Evolutionary conservation across 1,140 invertebrate species (phyloP).

Genomic region (Drosophila pallidifrons): DNA sequence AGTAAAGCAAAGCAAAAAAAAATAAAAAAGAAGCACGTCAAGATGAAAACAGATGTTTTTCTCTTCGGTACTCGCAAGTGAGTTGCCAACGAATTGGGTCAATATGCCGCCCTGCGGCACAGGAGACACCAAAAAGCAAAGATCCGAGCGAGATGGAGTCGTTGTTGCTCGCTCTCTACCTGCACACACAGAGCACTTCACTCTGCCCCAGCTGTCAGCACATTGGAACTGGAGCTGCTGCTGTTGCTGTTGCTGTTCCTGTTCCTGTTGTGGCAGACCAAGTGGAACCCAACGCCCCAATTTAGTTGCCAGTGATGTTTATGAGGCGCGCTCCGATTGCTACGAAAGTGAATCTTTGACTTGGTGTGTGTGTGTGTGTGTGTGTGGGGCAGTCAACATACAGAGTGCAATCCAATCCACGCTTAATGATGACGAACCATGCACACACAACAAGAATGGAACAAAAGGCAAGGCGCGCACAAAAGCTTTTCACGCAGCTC

Average conservation of each 20-base stretch:
- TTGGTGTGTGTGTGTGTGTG: background rate
- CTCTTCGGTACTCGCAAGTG: conserved; percentile 27
- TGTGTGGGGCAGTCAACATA: conserved; percentile 53
- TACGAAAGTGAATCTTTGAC: conserved; percentile 76
- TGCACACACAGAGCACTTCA: conserved; percentile 42
- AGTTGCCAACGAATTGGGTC: conserved; percentile 67
- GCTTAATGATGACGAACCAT: conserved; percentile 78
- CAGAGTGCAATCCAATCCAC: conserved; percentile 54
- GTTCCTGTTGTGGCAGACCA: conserved; percentile 44
- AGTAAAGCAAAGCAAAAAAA: conserved; percentile 56
- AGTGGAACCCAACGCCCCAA: conserved; percentile 68
- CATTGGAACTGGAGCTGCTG: conserved; percentile 16
- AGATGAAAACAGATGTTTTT: conserved; percentile 62
- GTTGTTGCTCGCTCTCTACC: conserved; percentile 2
- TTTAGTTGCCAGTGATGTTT: conserved; percentile 53
- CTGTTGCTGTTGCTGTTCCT: conserved; percentile 35
- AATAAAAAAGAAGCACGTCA: background rate
- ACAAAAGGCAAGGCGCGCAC: conserved; percentile 52
- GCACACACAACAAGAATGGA: conserved; percentile 44
- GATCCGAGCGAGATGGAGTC: conserved; percentile 26
- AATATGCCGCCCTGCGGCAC: conserved; percentile 69
- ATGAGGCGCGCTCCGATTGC: conserved; percentile 47
- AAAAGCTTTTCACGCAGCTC: conserved; percentile 69
- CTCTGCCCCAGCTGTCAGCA: conserved; percentile 51
- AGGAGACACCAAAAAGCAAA: conserved; percentile 21